Evolutionary conservation across 92 coral and sea anemone genomes (phyloP), one percentile per base, ranked within the genome.

Genomic region (Galaxea fascicularis): DNA sequence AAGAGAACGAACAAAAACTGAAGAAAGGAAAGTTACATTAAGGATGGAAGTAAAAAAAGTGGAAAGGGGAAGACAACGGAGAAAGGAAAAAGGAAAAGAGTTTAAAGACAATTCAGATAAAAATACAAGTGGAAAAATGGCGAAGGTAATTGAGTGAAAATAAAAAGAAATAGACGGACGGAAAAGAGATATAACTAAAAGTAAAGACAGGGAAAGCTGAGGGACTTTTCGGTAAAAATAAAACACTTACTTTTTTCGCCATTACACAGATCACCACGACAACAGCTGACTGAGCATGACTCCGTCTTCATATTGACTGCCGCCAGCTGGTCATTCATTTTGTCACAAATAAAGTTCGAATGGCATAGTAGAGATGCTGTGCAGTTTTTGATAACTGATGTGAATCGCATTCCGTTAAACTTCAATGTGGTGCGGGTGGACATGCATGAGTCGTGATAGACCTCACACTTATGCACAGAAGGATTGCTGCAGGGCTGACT

Each of bases 221-320:
- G 10, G 57, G 57, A 52, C 4, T 52, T 7, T 52, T 4, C 12
- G 1, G 57, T 52, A 52, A 52, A 57, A 57, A 15, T 25, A 57
- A 57, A 57, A n/a, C 25, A 57, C 18, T n/a, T 57, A 57, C 64
- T 25, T 57, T n/a, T 0, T 0, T 15, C 56, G 16, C 79, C 79
- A 75, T 75, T 75, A 26, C 79, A 75, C 51, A 54, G 65, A 29
- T 75, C 67, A n/a, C 51, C 45, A 18, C 20, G 16, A 49, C 79
- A 54, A 21, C 79, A 75, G 51, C 8, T 10, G 10, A 75, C 10
- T 14, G 60, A 1, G 20, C 79, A 75, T 30, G 31, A 4, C 26
- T 4, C 6, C 28, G 53, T 9, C 10, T 8, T 75, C 22, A 31
- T 41, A 30, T 21, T 35, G 35, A 17, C 28, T 28, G 65, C 35